These are phyloP conservation scores for Neotoxoptera formosana DNA, from an alignment of 1,140 invertebrate genomes.

Conservation along the genomic window DNA sequence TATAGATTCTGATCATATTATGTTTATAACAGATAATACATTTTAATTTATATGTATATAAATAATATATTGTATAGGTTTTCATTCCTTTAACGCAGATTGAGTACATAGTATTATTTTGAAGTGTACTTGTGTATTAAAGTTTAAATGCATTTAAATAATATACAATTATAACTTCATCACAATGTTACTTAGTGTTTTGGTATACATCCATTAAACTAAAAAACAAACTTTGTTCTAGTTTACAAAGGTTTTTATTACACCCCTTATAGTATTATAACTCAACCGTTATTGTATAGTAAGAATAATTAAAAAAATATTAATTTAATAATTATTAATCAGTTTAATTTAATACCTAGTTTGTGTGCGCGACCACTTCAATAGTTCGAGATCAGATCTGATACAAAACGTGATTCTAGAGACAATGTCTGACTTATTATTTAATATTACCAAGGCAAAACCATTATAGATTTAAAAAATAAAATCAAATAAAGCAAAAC, in stretches of 20 bases:
- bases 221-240: neutral
- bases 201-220: neutral
- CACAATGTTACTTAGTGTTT: neutral
- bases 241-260: neutral
- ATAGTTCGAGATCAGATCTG: neutral
- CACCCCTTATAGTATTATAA: neutral
- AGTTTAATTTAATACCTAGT: neutral
- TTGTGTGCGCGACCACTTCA: neutral
- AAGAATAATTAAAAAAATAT: neutral
- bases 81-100: neutral
- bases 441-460: neutral
- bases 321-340: slow-evolving; percentile 20
- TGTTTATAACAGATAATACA: neutral
- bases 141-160: neutral
- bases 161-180: neutral
- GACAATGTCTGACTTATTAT: neutral
- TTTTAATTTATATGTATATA: neutral
- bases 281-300: neutral
- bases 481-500: neutral
- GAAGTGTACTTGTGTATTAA: neutral
- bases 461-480: neutral
- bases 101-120: neutral
- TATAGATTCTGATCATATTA: neutral
- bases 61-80: neutral
- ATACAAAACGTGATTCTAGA: neutral